Conservation (phyloP, 2,113 vertebrate genomes). For the Lepus europaeus region DNA sequence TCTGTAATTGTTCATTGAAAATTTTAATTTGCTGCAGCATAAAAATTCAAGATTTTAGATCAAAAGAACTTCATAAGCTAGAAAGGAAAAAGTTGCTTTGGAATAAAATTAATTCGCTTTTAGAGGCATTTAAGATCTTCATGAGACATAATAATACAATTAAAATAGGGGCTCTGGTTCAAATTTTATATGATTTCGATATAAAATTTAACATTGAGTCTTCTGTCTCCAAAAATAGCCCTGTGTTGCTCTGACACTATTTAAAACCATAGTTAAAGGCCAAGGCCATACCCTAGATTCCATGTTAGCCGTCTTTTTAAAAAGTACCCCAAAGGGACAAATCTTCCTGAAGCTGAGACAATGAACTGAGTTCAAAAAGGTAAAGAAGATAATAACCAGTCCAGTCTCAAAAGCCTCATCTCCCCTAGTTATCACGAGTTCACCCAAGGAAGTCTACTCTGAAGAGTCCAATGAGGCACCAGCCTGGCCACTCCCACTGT, state of each 20-base stretch:
- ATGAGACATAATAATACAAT: conserved; percentile 25
- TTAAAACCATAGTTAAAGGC: conserved; percentile 37
- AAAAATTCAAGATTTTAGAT: conserved; percentile 54
- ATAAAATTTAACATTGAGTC: conserved; percentile 29
- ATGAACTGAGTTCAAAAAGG: background rate
- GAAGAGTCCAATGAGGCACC: background rate
- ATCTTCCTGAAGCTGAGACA: conserved; percentile 44
- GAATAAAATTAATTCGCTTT: conserved; percentile 59
- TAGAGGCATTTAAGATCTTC: conserved; percentile 34
- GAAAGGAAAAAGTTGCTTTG: conserved; percentile 51
- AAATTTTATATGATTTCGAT: conserved; percentile 41
- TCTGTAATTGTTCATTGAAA: conserved; percentile 42
- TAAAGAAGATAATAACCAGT: background rate
- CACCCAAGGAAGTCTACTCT: background rate
- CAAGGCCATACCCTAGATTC: background rate
- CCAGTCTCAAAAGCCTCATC: conserved; percentile 16
- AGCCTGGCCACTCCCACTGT: background rate
- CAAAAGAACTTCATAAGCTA: background rate
- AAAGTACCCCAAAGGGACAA: background rate
- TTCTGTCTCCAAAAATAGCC: conserved; percentile 58
- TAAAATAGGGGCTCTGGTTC: conserved; percentile 67
- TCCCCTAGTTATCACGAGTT: background rate
- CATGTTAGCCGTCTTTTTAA: conserved; percentile 14
- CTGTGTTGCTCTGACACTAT: conserved; percentile 6
- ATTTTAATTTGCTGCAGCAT: conserved; percentile 59